Percentiles rank a stretch among this genome's conserved stretches.
These are phyloP conservation scores for Meteorus colon DNA, from an alignment of 2,888 invertebrate species.

Conservation along the genomic window DNA sequence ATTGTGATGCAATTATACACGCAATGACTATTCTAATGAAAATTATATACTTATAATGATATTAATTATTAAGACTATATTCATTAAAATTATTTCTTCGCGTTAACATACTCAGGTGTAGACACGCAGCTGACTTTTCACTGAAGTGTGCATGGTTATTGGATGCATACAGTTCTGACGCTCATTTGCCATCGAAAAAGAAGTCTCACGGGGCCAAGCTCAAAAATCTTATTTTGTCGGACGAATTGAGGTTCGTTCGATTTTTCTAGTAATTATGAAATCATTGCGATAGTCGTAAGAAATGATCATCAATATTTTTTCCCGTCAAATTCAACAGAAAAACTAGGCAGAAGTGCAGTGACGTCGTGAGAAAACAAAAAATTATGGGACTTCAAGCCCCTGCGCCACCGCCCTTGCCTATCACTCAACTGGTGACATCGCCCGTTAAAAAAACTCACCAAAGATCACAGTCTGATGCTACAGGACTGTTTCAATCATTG, in stretches of 20 bases:
- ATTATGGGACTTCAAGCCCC: slow-evolving; percentile 67
- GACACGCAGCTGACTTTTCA: slow-evolving; percentile 96
- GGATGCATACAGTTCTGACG: slow-evolving; percentile 92
- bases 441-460: slow-evolving; percentile 85
- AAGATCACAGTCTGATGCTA: slow-evolving; percentile 88
- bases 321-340: slow-evolving; percentile 34
- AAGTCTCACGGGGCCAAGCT: slow-evolving; percentile 85
- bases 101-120: slow-evolving; percentile 79
- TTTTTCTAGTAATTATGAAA: not conserved
- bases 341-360: slow-evolving; percentile 70
- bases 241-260: slow-evolving; percentile 75
- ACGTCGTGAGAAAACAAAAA: slow-evolving; percentile 65
- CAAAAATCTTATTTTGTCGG: slow-evolving; percentile 83
- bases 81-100: slow-evolving; percentile 43
- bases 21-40: slow-evolving; percentile 8
- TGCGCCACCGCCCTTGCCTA: slow-evolving; percentile 68
- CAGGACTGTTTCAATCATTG: slow-evolving; percentile 78
- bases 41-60: slow-evolving; percentile 12
- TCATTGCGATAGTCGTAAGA: not conserved
- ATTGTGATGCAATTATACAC: not conserved
- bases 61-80: slow-evolving; percentile 15
- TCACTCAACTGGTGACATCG: slow-evolving; percentile 69
- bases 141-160: slow-evolving; percentile 96
- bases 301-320: slow-evolving; percentile 10
- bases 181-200: slow-evolving; percentile 79